These are phyloP conservation scores for Salpingus planirostris DNA, from an alignment of 2,888 invertebrate species.

Conservation along the genomic window DNA sequence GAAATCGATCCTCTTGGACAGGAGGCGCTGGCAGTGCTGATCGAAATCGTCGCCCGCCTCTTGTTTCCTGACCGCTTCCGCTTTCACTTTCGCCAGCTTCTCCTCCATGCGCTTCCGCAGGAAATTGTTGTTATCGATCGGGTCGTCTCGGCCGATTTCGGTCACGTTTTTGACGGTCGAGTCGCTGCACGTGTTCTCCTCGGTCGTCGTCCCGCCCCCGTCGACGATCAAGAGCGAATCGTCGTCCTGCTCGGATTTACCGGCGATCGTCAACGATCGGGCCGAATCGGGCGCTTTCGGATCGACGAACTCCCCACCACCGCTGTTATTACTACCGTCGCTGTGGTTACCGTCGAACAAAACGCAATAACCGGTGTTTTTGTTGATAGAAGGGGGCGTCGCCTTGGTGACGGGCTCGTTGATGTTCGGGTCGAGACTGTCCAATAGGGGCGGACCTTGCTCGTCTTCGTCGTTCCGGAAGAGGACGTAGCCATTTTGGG, in stretches of 20 bases:
- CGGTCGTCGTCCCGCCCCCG: constrained; percentile 46
- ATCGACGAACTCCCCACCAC: constrained; percentile 30
- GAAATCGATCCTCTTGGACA: constrained; percentile 61
- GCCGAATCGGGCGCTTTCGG: constrained; percentile 31
- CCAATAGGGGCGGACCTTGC: too few relatives aligned
- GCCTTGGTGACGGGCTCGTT: constrained; percentile 19
- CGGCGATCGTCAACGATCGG: constrained; percentile 27
- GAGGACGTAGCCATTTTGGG: constrained; percentile 59
- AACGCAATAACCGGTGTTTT: constrained; percentile 37
- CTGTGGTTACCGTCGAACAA: constrained; percentile 21
- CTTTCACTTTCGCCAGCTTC: constrained; percentile 22
- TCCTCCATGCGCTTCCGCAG: constrained; percentile 28
- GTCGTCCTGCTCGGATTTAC: constrained; percentile 44
- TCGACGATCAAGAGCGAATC: constrained; percentile 49
- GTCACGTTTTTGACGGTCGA: constrained; percentile 40
- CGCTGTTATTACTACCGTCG: constrained; percentile 7
- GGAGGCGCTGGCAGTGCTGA: constrained; percentile 57
- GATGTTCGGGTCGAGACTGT: constrained; percentile 34
- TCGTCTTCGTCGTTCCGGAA: constrained; percentile 49
- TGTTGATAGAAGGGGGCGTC: too few relatives aligned
- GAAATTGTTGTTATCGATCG: constrained; percentile 17
- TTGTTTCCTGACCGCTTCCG: constrained; percentile 15
- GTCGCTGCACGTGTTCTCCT: constrained; percentile 48
- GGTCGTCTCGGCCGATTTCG: constrained; percentile 22
- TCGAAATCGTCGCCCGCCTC: constrained; percentile 39